Conservation (phyloP, 2,888 invertebrate species). For the Drosophila merina region DNA sequence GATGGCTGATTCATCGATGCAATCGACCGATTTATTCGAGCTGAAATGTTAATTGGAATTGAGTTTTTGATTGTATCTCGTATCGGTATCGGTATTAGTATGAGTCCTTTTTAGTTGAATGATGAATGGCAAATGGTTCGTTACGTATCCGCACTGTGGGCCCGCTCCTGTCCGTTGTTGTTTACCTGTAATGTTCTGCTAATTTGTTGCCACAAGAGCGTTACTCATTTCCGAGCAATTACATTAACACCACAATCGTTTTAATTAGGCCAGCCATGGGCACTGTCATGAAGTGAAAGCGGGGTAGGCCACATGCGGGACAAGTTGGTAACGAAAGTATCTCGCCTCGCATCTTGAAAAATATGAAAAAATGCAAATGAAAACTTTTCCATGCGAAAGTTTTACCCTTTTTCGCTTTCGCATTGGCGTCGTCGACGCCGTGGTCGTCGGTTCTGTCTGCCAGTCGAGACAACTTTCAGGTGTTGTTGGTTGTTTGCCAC, state of each 20-base stretch:
- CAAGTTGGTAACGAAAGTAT: conserved; percentile 24
- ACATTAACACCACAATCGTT: conserved; percentile 65
- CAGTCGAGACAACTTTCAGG: conserved; percentile 59
- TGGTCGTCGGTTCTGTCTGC: conserved; percentile 24
- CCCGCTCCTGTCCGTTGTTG: conserved; percentile 10
- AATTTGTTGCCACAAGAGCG: conserved; percentile 39
- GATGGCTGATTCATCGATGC: conserved; percentile 4
- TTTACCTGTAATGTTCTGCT: conserved; percentile 38
- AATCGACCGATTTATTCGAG: conserved; percentile 12
- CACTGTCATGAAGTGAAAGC: not conserved
- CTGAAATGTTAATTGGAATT: conserved; percentile 23
- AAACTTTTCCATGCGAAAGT: conserved; percentile 40
- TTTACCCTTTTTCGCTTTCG: conserved; percentile 33
- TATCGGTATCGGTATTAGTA: not conserved
- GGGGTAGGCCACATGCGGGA: conserved; percentile 7
- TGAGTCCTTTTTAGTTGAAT: not conserved
- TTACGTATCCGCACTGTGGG: not conserved
- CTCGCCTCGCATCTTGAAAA: conserved; percentile 29
- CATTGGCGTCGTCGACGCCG: conserved; percentile 37
- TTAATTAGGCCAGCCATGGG: conserved; percentile 57
- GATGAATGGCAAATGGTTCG: not conserved
- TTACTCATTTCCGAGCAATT: conserved; percentile 62
- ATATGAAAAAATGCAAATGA: conserved; percentile 40
- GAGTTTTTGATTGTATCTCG: not conserved
- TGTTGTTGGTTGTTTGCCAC: conserved; percentile 53